Evolutionary conservation across 2,888 invertebrate species (phyloP).

Genomic region (Xestia sexstrigata): DNA sequence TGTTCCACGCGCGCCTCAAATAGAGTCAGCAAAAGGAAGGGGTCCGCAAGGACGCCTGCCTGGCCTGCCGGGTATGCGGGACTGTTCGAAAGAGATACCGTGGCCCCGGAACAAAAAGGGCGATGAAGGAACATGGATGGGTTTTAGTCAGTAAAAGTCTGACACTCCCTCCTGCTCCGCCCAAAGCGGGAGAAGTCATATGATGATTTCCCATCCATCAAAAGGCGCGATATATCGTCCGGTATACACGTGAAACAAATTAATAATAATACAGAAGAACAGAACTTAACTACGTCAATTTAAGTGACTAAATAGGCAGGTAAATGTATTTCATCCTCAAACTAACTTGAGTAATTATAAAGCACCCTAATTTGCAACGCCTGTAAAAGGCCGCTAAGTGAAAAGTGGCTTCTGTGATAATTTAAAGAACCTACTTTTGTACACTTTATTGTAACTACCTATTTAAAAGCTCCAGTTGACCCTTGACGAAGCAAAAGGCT

Average conservation of each 20-base stretch:
- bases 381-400: conserved; percentile 30
- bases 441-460: conserved; percentile 22
- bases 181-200: too few relatives aligned
- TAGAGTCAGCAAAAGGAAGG: too few relatives aligned
- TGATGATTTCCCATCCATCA: too few relatives aligned
- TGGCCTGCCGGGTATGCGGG: too few relatives aligned
- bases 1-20: too few relatives aligned
- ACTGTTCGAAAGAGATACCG: too few relatives aligned
- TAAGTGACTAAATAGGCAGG: background rate
- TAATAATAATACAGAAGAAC: background rate
- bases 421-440: conserved; percentile 28
- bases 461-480: conserved; percentile 12
- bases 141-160: too few relatives aligned
- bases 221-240: background rate
- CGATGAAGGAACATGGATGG: too few relatives aligned
- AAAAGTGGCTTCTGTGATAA: conserved; percentile 24
- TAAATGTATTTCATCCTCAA: background rate
- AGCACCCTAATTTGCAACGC: conserved; percentile 14
- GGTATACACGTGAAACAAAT: background rate
- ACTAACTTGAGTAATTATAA: conserved; percentile 13
- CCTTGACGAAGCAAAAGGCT: background rate
- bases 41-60: too few relatives aligned
- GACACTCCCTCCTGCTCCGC: too few relatives aligned
- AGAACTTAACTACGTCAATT: background rate
- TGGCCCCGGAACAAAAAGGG: too few relatives aligned